Evolutionary conservation across 2,888 invertebrate genomes (phyloP), one percentile per base, ranked within the genome.

Genomic region (Nemapogon koenigi): DNA sequence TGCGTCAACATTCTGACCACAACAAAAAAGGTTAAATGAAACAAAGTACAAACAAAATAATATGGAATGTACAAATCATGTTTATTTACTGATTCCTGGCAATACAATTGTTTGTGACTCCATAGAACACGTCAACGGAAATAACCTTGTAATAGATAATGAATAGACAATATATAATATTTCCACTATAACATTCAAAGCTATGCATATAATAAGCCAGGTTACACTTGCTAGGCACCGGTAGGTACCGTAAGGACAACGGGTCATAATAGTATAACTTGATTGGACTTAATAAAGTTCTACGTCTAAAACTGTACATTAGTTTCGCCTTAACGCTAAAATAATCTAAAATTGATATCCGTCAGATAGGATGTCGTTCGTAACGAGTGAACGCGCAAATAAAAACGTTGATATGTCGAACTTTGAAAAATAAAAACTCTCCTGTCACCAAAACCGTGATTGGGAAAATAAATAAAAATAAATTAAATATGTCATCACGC

Each of bases 21-120:
- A 52, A 57, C 42, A 43, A 44, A 41, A 26, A 42, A n/a, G n/a
- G n/a, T n/a, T n/a, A n/a, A n/a, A n/a, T n/a, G n/a, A n/a, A n/a
- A n/a, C n/a, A n/a, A 76, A 80, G 72, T 75, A 76, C 79, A 82
- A 83, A 83, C 81, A 81, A 84, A 85, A 81, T 82, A 84, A 83
- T 83, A 85, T 87, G 87, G 87, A 88, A 87, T 87, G 87, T 87
- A 87, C 86, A 87, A 87, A 86, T 87, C 83, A 83, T 85, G 82
- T 83, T 83, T 82, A 75, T 83, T 83, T 73, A 81, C 82, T 81
- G 83, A 82, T 83, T 81, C 83, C 83, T 82, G 83, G 76, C 78
- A 75, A 71, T 75, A 79, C 75, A 78, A 68, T 46, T 61, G 59
- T 69, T 70, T 66, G 67, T 64, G 75, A 72, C 72, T 65, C 56